These are phyloP conservation scores for Ammodramus savannarum DNA, from an alignment of 2,113 vertebrate species.

Conservation along the genomic window DNA sequence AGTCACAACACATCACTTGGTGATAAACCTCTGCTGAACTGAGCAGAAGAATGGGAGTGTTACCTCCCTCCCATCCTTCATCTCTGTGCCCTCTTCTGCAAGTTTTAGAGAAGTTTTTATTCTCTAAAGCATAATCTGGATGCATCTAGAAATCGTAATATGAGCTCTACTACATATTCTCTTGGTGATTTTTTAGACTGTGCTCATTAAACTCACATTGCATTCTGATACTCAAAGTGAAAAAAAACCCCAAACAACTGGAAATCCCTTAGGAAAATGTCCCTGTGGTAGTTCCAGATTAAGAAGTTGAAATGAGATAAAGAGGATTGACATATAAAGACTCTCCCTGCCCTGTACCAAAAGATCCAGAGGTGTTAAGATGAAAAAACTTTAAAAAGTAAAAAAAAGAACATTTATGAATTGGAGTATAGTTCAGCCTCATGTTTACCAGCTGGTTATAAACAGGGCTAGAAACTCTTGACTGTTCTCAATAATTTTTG, in stretches of 20 bases:
- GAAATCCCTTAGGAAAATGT: neutral
- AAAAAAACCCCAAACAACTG: neutral
- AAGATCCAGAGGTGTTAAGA: neutral
- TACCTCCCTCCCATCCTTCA: neutral
- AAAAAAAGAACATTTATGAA: neutral
- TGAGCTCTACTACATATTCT: neutral
- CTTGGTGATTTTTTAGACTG: neutral
- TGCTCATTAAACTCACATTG: neutral
- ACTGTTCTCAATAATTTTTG: neutral
- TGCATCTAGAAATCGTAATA: neutral
- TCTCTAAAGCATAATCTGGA: neutral
- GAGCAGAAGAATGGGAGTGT: neutral
- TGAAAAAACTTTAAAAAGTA: neutral
- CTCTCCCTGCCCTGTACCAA: neutral
- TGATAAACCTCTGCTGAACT: neutral
- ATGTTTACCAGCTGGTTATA: neutral
- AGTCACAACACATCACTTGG: neutral
- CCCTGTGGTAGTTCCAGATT: neutral
- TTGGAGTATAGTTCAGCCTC: neutral
- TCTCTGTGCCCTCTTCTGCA: neutral
- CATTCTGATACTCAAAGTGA: neutral
- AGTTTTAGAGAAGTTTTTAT: neutral
- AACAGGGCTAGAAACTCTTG: neutral
- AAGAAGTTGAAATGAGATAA: neutral
- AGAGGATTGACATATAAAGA: neutral